Conservation (phyloP, 2,888 invertebrate genomes). For the Pemphredon lugubris region DNA sequence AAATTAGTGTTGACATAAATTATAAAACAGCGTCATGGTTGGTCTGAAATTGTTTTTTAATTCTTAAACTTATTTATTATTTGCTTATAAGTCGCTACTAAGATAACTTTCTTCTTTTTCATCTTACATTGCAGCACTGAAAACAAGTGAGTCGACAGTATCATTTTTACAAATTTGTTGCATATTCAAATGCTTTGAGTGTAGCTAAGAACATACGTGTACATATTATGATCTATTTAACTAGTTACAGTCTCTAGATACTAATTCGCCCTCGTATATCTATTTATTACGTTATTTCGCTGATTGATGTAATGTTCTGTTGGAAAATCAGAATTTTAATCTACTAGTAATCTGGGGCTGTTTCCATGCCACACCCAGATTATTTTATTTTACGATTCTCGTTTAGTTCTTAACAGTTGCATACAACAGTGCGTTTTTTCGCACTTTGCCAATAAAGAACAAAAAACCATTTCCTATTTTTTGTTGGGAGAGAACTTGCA, state of each 20-base stretch:
- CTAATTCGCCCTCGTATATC: slow-evolving; percentile 1
- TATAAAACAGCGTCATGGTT: neutral
- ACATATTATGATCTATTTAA: slow-evolving; percentile 13
- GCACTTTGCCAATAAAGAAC: no score
- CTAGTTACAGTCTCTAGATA: slow-evolving; percentile 5
- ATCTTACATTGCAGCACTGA: slow-evolving; percentile 64
- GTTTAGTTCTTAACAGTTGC: no score
- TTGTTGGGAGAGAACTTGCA: no score
- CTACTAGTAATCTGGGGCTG: neutral
- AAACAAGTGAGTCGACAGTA: slow-evolving; percentile 66
- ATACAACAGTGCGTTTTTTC: no score
- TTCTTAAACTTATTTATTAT: slow-evolving; percentile 17
- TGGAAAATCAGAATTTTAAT: slow-evolving; percentile 5
- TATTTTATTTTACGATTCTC: no score
- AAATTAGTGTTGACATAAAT: no score
- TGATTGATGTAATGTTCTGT: slow-evolving; percentile 6
- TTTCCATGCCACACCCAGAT: no score
- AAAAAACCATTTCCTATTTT: no score
- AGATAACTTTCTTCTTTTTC: slow-evolving; percentile 57
- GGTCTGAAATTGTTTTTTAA: slow-evolving; percentile 1
- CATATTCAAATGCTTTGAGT: slow-evolving; percentile 51
- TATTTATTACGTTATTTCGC: neutral
- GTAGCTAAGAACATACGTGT: slow-evolving; percentile 19
- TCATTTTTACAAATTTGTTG: slow-evolving; percentile 50
- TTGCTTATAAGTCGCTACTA: slow-evolving; percentile 43